Evolutionary conservation across 2,797 vertebrate genomes (phyloP).

Genomic region (Glossophaga mutica): DNA sequence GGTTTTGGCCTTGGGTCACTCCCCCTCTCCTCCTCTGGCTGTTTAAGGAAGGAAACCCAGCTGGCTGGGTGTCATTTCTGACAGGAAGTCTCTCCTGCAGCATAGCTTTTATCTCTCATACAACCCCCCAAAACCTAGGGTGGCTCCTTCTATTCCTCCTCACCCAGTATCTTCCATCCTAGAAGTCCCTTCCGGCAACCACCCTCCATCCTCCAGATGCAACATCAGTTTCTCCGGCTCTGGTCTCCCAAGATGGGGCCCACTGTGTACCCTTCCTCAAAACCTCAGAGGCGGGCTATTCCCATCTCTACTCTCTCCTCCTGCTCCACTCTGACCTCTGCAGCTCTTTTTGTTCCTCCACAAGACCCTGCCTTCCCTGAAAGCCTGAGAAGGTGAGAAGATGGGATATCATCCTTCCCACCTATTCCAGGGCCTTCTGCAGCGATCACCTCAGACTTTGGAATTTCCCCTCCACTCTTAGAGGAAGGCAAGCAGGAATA

Average conservation of each 20-base stretch:
- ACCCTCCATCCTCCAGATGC: background rate
- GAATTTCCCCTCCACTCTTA: background rate
- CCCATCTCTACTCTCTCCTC: background rate
- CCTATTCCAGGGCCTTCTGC: background rate
- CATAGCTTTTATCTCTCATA: background rate
- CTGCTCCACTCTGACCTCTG: background rate
- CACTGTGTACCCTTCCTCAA: background rate
- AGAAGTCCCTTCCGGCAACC: background rate
- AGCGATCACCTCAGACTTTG: background rate
- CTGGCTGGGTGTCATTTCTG: background rate
- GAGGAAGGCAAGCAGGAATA: background rate
- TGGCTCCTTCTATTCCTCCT: background rate
- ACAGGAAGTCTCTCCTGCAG: background rate
- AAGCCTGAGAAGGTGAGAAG: background rate
- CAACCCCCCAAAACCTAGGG: background rate
- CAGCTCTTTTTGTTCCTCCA: background rate
- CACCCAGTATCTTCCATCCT: background rate
- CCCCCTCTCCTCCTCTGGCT: background rate
- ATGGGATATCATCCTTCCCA: background rate
- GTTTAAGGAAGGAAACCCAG: background rate
- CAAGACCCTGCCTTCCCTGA: background rate
- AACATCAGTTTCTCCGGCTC: background rate
- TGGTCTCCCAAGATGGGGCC: background rate
- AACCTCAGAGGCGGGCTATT: background rate
- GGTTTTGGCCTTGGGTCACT: background rate